These are phyloP conservation scores for Caenorhabditis remanei DNA, from an alignment of 1,140 invertebrate species.

Conservation along the genomic window DNA sequence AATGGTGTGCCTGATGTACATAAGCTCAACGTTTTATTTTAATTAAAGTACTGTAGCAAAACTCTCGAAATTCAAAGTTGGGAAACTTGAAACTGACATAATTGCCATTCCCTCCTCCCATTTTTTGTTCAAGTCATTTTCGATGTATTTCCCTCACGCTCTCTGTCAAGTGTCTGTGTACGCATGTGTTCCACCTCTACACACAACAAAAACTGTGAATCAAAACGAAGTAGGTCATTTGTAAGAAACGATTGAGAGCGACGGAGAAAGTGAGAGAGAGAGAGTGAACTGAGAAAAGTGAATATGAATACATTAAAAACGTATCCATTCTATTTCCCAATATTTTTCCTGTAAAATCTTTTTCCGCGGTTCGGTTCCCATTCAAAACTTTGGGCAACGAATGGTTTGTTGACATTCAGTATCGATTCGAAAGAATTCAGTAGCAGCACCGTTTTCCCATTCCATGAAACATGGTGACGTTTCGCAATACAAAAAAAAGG, in stretches of 20 bases:
- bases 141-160: background rate
- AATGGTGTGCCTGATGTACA: too few species aligned
- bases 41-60: too few species aligned
- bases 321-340: too few species aligned
- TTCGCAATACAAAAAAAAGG: background rate
- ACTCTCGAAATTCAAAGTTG: too few species aligned
- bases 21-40: too few species aligned
- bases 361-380: conserved; percentile 15
- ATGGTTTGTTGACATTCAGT: conserved; percentile 32
- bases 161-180: conserved; percentile 28
- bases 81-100: background rate
- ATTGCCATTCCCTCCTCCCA: background rate
- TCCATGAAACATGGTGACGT: background rate
- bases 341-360: background rate
- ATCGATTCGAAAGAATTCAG: conserved; percentile 12
- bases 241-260: background rate
- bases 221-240: conserved; percentile 39
- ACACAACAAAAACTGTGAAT: conserved; percentile 40
- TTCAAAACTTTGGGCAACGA: background rate
- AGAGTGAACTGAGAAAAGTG: background rate
- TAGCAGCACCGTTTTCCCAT: background rate
- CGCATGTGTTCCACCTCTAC: conserved; percentile 41
- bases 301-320: background rate
- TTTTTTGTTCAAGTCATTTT: background rate
- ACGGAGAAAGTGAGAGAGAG: too few species aligned